Base-by-base conservation (phyloP, 2,797 vertebrate genomes). In the Coluber constrictor region DNA sequence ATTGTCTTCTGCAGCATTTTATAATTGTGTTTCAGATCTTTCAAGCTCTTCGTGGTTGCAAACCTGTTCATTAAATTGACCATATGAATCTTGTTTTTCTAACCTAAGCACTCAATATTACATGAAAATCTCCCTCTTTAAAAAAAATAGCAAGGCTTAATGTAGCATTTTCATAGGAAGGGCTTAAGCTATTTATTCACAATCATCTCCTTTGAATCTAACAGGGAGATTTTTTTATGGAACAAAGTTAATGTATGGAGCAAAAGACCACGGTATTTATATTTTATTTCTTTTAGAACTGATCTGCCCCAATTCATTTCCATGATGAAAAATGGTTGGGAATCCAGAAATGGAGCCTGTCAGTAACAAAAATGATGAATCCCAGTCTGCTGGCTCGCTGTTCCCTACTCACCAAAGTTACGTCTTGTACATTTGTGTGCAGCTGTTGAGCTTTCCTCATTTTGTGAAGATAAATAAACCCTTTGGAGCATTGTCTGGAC, bases 141-240 rank as follows among this genome's bases (percentile, higher is more conserved):
- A 37, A 70, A 88, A 93, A 29, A 12, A 87, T 94, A 91, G 70
- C 89, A 0, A 70, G 88, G 93, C 92, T 96, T 96, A 95, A 90
- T 89, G 25, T 56, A 94, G 94, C 93, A 95, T 92, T 97, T 86
- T 83, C 70, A 90, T 96, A 96, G 94, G 92, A 93, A 90, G 94
- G 86, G 79, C 95, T 94, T 93, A 92, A 86, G 86, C 88, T 92
- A 95, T 97, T 83, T 96, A 96, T 92, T 92, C 25, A 66, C 94
- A 96, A 95, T 96, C 96, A 96, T 94, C 93, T 93, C 57, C 83
- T 92, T 95, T 94, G 90, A 92, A 89, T 93, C 70, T 93, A 88
- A 59, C 63, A 94, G 91, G 7, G 83, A 94, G 90, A 95, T 96
- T 54, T 54, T 96, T 96, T 95, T 91, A 88, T 89, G 66, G 27